Percentiles rank a stretch among this genome's conserved stretches.
Conservation (phyloP, 2,888 invertebrate genomes). For the Criorhina ranunculi region DNA sequence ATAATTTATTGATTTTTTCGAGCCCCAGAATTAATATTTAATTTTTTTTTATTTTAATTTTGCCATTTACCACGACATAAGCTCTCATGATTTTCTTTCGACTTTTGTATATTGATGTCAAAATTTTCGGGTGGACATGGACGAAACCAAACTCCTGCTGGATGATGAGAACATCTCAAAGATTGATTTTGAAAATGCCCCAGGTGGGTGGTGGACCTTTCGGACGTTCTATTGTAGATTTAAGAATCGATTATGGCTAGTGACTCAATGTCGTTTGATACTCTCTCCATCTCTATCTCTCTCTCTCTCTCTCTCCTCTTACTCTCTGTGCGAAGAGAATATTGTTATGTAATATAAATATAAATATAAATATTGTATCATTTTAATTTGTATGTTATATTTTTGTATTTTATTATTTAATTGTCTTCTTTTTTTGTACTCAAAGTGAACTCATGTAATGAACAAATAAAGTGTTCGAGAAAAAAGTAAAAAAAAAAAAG, state of each 20-base stretch:
- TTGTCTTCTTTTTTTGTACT: conserved; percentile 66
- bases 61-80: conserved; percentile 65
- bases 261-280: conserved; percentile 72
- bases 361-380: conserved; percentile 33
- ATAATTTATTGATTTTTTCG: conserved; percentile 69
- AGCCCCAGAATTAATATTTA: conserved; percentile 57
- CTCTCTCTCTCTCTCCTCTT: conserved; percentile 7
- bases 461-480: conserved; percentile 73
- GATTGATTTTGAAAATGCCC: conserved; percentile 20
- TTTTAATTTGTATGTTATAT: conserved; percentile 40
- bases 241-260: conserved; percentile 75
- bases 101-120: conserved; percentile 33
- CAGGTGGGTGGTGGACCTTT: not conserved
- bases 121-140: conserved; percentile 12
- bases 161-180: conserved; percentile 10
- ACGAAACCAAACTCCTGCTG: conserved; percentile 40
- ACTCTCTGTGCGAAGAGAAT: conserved; percentile 25
- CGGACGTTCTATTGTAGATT: conserved; percentile 43
- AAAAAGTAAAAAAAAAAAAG: conserved; percentile 34
- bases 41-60: conserved; percentile 43
- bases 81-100: conserved; percentile 12
- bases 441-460: conserved; percentile 62
- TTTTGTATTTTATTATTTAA: conserved; percentile 50
- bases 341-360: conserved; percentile 58
- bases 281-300: conserved; percentile 24